Base-by-base conservation (phyloP, 2,888 invertebrate species). In the Drosophila mettleri region DNA sequence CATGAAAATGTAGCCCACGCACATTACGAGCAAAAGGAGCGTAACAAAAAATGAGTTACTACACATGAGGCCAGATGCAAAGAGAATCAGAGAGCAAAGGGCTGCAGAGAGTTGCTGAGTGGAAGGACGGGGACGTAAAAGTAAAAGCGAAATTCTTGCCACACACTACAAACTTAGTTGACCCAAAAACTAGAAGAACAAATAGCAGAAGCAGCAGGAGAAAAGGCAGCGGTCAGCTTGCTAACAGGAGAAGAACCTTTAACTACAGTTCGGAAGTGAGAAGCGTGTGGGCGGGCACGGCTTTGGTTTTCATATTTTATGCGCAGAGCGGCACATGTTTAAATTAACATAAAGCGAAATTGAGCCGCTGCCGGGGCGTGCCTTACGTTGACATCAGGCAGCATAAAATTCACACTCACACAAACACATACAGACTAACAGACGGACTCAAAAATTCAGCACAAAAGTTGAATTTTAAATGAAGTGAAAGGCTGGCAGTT, bases 301-400 rank as follows among this genome's bases (percentile, higher is more conserved):
- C 22, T n/a, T 31, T 46, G 64, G 36, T 49, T 82, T 86, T 88
- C 88, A 89, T 88, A 87, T 86, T 89, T 86, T 86, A 86, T 86
- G 86, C 86, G 88, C 88, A 87, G 79, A 88, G 86, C 83, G 87
- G 86, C 88, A 89, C 86, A 86, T 89, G 86, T 80, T 88, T 88
- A 86, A 89, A 86, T 89, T 86, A 86, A 89, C 86, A 86, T 86
- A 86, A 86, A 89, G 72, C 86, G 85, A 85, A 85, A 85, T 88
- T 85, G 85, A 85, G 87, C 88, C 72, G 80, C 74, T 82, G 83
- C 77, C 61, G 63, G 73, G 64, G 76, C 75, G 64, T 70, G 67
- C 53, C 82, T 74, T 66, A 70, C 82, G 83, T 82, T 82, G 82
- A 82, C 82, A 82, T 83, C 83, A 86, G 86, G 83, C 57, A 62